phyloP scores from a whole-genome alignment of 2,888 invertebrate genomes.

The Pyralis farinalis region DNA sequence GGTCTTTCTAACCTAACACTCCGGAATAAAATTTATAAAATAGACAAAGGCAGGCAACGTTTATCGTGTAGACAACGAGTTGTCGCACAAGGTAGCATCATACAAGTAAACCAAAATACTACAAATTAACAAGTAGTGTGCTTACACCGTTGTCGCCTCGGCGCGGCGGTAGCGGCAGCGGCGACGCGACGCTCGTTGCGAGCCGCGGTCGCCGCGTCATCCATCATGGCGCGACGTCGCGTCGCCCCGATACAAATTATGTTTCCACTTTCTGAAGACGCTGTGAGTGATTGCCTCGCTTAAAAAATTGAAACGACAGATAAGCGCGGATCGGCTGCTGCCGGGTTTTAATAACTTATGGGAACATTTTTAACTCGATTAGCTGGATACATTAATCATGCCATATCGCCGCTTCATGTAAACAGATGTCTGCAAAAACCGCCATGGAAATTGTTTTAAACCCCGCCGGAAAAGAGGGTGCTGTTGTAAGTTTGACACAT shows the following conservation, averaged over 20 bases:
- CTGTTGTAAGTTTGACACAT: too few relatives aligned
- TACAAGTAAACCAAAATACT: too few relatives aligned
- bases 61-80: too few relatives aligned
- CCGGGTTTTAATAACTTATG: not conserved
- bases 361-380: constrained; percentile 2
- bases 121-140: not conserved
- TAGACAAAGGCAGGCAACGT: too few relatives aligned
- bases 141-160: not conserved
- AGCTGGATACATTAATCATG: constrained; percentile 11
- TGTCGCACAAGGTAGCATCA: too few relatives aligned
- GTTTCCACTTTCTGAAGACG: constrained; percentile 15
- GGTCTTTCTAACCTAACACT: too few relatives aligned
- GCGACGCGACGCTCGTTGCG: constrained; percentile 3
- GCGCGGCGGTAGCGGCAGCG: constrained; percentile 12
- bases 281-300: constrained; percentile 9
- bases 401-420: not conserved
- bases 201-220: constrained; percentile 30
- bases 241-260: constrained; percentile 27
- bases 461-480: too few relatives aligned
- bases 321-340: not conserved
- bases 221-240: constrained; percentile 29
- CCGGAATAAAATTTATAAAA: too few relatives aligned
- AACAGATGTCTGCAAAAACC: too few relatives aligned
- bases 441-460: too few relatives aligned
- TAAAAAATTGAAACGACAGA: constrained; percentile 3